Evolutionary conservation across 35 echinoderm and acorn worm species (phyloP).

Genomic region (Stichopus chloronotus): DNA sequence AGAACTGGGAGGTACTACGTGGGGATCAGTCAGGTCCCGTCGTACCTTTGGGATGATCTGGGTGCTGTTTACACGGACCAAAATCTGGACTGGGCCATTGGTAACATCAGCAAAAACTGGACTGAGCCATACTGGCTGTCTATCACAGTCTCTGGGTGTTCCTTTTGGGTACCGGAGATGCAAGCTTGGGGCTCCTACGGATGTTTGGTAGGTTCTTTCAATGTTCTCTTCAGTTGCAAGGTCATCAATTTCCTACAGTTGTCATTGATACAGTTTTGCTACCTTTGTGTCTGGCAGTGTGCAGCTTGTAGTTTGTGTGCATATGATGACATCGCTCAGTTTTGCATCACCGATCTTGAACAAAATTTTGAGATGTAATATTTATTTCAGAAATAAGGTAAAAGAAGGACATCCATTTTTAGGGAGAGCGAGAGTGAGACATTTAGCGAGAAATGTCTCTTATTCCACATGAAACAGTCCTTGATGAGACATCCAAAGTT

Average conservation of each 20-base stretch:
- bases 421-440: no score
- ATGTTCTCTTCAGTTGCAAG: neutral
- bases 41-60: neutral
- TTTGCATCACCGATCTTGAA: no score
- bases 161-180: conserved; percentile 35
- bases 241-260: neutral
- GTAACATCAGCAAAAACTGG: conserved; percentile 37
- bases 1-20: conserved; percentile 50
- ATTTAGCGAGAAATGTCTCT: no score
- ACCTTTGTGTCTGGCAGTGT: no score
- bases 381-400: no score
- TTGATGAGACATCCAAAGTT: no score
- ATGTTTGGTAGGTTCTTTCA: conserved; percentile 44
- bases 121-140: conserved; percentile 41
- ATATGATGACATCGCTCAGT: no score
- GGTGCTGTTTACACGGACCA: neutral
- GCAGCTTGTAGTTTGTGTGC: no score
- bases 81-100: conserved; percentile 35
- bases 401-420: no score
- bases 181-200: conserved; percentile 48
- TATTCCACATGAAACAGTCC: no score
- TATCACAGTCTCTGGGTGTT: conserved; percentile 55
- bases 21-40: conserved; percentile 25
- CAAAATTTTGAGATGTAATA: no score
- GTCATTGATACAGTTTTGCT: neutral